Base-by-base conservation (phyloP, 1,140 invertebrate species). In the Diachasmimorpha longicaudata region DNA sequence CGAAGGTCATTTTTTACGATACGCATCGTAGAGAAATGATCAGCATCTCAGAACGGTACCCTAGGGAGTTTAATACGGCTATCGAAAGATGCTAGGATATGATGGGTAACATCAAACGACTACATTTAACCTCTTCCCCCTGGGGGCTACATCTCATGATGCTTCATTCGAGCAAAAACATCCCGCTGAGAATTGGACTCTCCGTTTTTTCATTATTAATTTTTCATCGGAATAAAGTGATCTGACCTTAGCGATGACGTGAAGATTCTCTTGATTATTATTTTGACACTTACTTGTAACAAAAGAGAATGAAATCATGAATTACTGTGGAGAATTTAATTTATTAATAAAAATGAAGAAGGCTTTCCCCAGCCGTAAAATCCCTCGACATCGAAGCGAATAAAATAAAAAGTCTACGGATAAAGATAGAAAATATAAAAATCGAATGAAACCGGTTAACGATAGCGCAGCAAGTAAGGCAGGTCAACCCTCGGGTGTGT, bases 401-500 rank as follows among this genome's bases (percentile, higher is more conserved):
- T 6, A 31, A 31, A 31, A 31, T 31, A 31, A 31, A 31, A 31
- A 31, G 2, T 6, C 58, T 5, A 4, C 8, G 3, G 11, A 25
- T 25, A 4, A 31, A 63, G 31, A 31, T 9, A 63, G 23, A 10
- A 25, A 63, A 63, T 58, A 10, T 31, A 13, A 63, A 63, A 63
- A 63, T 25, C 5, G 8, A 39, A 68, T 66, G 63, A 63, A 76
- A 71, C 70, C 42, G 16, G 23, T 66, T 31, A 21, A 71, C n/a
- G 0, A 72, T 16, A 31, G 31, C 31, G 31, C 31, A 70, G 39
- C 68, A 36, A 67, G 73, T 72, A 72, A 71, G 67, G 55, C 66
- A 58, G 76, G 67, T 52, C 70, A 39, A 36, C 75, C 76, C 79
- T 75, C 79, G 81, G 82, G 82, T 79, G 80, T 82, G 79, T 83